Percentiles rank a stretch among this genome's conserved stretches.
Evolutionary conservation across 2,888 invertebrate genomes (phyloP).

Genomic region (Mellilla xanthometata): DNA sequence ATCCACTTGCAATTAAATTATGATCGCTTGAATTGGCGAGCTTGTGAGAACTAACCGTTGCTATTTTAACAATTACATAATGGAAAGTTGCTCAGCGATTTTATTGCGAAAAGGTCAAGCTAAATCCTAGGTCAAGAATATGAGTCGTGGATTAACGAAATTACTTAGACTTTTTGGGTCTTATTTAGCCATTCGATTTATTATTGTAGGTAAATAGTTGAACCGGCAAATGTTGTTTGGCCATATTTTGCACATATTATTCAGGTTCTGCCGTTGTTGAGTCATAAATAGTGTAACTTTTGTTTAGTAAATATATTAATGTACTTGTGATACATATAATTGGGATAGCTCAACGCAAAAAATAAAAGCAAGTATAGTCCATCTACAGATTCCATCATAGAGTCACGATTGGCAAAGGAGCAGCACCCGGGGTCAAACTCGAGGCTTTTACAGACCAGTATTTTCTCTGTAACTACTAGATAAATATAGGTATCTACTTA

Average conservation of each 20-base stretch:
- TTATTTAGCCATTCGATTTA: too few species aligned
- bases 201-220: too few species aligned
- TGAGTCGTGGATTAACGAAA: too few species aligned
- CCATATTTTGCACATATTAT: too few species aligned
- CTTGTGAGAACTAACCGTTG: conserved; percentile 5
- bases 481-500: conserved; percentile 11
- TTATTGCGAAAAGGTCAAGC: neutral
- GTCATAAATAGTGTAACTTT: too few species aligned
- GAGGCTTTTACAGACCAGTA: conserved; percentile 35
- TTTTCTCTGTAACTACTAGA: conserved; percentile 34
- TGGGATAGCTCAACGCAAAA: neutral
- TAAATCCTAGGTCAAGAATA: neutral
- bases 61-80: conserved; percentile 11
- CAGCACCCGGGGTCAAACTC: conserved; percentile 37
- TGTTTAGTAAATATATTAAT: too few species aligned
- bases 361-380: conserved; percentile 6
- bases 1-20: conserved; percentile 10
- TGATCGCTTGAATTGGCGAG: conserved; percentile 1
- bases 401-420: conserved; percentile 20
- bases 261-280: too few species aligned
- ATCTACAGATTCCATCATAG: conserved; percentile 24
- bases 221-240: too few species aligned
- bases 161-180: too few species aligned
- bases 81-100: conserved; percentile 9
- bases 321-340: too few species aligned